These are phyloP conservation scores for Cotesia typhae DNA, from an alignment of 1,140 invertebrate genomes.

Conservation along the genomic window DNA sequence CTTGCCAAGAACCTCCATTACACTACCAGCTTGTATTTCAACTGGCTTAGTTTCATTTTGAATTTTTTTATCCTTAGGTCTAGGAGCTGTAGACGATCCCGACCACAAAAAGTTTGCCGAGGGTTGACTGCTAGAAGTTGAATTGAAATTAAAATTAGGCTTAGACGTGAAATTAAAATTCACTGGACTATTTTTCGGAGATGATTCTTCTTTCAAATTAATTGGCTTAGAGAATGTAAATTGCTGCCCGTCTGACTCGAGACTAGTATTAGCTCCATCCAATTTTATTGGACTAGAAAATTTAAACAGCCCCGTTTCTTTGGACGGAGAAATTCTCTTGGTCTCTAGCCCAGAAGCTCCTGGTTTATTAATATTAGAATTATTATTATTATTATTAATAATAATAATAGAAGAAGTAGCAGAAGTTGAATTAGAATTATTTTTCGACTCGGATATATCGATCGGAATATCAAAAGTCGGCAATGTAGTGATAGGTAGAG, in stretches of 20 bases:
- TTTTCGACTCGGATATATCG: slow-evolving; percentile 41
- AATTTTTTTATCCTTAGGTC: slow-evolving; percentile 51
- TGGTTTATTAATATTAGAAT: slow-evolving; percentile 9
- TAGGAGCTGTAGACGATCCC: slow-evolving; percentile 48
- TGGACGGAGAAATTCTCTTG: neutral
- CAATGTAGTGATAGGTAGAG: slow-evolving; percentile 71
- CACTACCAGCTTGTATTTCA: slow-evolving; percentile 54
- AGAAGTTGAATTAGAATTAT: neutral
- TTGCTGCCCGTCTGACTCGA: slow-evolving; percentile 64
- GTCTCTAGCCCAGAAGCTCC: no score
- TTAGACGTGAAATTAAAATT: slow-evolving; percentile 5
- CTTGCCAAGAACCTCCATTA: slow-evolving; percentile 51
- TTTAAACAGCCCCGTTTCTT: slow-evolving; percentile 43
- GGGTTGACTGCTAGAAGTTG: neutral
- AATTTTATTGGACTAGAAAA: slow-evolving; percentile 61
- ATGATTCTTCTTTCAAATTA: slow-evolving; percentile 41
- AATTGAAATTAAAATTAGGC: slow-evolving; percentile 24
- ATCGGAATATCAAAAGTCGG: slow-evolving; percentile 70
- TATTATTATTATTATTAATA: neutral
- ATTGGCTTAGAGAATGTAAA: slow-evolving; percentile 69
- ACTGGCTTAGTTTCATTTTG: slow-evolving; percentile 29
- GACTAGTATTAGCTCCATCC: slow-evolving; percentile 45
- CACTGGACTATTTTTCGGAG: slow-evolving; percentile 18
- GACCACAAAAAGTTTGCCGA: slow-evolving; percentile 55
- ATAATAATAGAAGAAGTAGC: neutral